Evolutionary conservation across 2,888 invertebrate genomes (phyloP).

Genomic region (Megastigmus dorsalis): DNA sequence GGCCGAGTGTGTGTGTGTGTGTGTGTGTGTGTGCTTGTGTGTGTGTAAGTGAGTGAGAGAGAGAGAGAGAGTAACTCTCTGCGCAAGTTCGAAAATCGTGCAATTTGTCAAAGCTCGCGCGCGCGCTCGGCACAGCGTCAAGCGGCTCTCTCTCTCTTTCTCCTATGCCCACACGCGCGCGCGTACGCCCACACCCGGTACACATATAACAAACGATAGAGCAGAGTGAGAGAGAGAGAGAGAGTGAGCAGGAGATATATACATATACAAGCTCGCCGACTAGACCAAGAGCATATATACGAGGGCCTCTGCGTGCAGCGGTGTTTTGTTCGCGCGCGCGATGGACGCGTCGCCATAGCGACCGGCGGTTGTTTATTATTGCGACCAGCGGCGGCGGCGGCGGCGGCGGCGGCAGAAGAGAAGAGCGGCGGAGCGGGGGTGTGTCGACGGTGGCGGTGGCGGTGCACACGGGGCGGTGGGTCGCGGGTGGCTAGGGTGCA

Average conservation of each 20-base stretch:
- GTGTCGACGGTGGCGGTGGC: constrained; percentile 51
- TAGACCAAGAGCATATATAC: background rate
- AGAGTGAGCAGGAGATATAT: constrained; percentile 1
- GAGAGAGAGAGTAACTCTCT: background rate
- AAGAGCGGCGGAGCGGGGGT: constrained; percentile 15
- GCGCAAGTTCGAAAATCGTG: constrained; percentile 51
- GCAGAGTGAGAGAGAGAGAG: background rate
- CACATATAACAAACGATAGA: background rate
- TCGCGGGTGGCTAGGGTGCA: constrained; percentile 46
- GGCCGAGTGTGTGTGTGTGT: no score
- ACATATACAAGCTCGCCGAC: constrained; percentile 27
- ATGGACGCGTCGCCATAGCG: constrained; percentile 73
- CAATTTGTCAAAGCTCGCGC: constrained; percentile 51
- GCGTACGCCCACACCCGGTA: background rate
- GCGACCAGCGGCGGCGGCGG: constrained; percentile 65
- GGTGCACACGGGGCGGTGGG: constrained; percentile 36
- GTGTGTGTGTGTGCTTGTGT: no score
- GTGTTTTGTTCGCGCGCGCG: constrained; percentile 72
- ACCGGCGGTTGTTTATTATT: constrained; percentile 74
- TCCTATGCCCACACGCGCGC: background rate
- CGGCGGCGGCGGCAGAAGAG: constrained; percentile 3
- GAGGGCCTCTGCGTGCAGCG: constrained; percentile 41
- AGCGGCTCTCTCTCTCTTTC: background rate
- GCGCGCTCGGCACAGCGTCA: background rate
- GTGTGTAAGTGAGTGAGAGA: no score